A percentile compares a stretch with the other conserved stretches of the same genome.
Conservation (phyloP, 2,113 vertebrate species). For the Phalacrocorax aristotelis region DNA sequence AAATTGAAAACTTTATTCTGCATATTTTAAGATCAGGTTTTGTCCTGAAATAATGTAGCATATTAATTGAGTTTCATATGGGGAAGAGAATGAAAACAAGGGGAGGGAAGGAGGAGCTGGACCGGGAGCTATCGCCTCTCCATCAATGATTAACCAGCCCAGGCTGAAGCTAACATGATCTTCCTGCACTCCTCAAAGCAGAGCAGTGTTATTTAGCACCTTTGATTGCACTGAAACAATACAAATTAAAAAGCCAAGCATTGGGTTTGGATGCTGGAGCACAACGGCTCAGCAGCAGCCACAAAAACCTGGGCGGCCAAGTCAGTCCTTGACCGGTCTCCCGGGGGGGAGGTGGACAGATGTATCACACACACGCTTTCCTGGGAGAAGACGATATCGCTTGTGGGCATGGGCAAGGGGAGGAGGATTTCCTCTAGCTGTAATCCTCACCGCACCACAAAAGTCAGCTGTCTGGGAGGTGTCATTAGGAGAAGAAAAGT, state of each 20-base stretch:
- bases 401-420: neutral
- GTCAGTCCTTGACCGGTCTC: neutral
- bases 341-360: neutral
- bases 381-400: neutral
- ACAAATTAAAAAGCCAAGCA: neutral
- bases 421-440: neutral
- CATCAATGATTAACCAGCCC: slow-evolving; percentile 45
- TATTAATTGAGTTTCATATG: neutral
- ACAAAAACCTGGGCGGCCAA: neutral
- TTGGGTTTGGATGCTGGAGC: neutral
- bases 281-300: neutral
- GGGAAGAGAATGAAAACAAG: neutral
- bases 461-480: neutral
- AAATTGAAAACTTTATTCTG: slow-evolving; percentile 48
- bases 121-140: neutral
- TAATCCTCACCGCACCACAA: neutral
- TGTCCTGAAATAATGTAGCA: slow-evolving; percentile 7
- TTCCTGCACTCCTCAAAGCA: neutral
- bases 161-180: neutral
- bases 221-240: neutral
- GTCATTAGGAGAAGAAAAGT: neutral
- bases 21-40: slow-evolving; percentile 35
- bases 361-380: accelerated
- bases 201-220: neutral
- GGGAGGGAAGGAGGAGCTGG: neutral